phyloP scores from a whole-genome alignment of 2,113 vertebrate genomes.

The Xenotilapia leptura region DNA sequence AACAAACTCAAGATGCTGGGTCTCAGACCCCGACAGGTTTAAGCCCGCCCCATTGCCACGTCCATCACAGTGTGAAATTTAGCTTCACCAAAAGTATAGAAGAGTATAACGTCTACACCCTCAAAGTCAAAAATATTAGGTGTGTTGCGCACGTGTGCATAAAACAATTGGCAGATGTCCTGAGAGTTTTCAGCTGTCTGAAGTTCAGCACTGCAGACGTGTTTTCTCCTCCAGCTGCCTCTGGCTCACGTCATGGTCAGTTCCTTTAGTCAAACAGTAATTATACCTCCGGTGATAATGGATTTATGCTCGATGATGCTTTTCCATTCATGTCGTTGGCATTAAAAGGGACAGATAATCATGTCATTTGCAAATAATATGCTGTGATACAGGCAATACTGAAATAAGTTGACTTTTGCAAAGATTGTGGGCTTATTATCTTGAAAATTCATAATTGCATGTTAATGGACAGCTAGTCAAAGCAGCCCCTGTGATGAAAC shows the following conservation, averaged over 20 bases:
- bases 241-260: background rate
- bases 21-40: rapidly evolving
- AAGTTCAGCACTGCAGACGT: background rate
- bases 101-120: background rate
- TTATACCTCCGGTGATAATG: constrained; percentile 28
- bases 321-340: background rate
- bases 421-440: constrained; percentile 1
- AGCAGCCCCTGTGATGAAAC: background rate
- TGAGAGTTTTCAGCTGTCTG: background rate
- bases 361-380: constrained; percentile 19
- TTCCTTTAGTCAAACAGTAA: constrained; percentile 2
- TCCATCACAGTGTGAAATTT: background rate
- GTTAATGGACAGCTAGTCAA: constrained; percentile 18
- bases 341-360: constrained; percentile 9
- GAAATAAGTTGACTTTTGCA: background rate
- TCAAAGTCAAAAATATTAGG: background rate
- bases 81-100: background rate
- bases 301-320: background rate
- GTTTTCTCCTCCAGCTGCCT: background rate
- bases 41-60: background rate
- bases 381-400: background rate
- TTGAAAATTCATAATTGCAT: background rate
- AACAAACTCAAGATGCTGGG: background rate
- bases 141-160: background rate
- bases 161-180: background rate